Base-by-base conservation (phyloP, 2,797 vertebrate species). In the Megaceryle alcyon region DNA sequence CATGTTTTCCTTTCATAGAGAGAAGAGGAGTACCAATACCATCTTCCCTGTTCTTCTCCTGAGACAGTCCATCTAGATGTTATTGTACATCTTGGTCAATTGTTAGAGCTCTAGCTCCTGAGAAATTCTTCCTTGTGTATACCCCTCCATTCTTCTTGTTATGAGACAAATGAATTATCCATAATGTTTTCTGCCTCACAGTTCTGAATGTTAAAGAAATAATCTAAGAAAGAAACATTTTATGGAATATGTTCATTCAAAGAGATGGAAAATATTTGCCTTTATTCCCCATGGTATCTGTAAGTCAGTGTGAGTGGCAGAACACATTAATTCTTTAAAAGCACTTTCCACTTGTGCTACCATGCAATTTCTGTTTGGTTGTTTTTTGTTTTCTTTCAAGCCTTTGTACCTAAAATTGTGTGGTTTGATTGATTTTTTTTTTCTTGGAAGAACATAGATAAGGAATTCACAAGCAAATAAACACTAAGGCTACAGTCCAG, bases 1-100 rank as follows among this genome's bases (percentile, higher is more conserved):
- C 10, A 7, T 82, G 35, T 92, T 94, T 96, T 94, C 41, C 37
- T 92, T 95, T 91, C 73, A 35, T 90, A 93, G 91, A 94, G 57
- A 94, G 86, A 92, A 91, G 14, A 39, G 29, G 17, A 82, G 21
- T 4, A 5, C 16, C 49, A 44, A 17, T 16, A 53, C 19, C 4
- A 2, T 48, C 12, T 77, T 86, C 51, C 13, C 46, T 64, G 28
- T 23, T 57, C 16, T 64, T 31, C 18, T 87, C 8, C 65, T 83
- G 51, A 26, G 35, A 54, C 9, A 48, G 39, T 60, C 23, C 31
- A 54, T 33, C 46, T 51, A 35, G 33, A 20, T 51, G 18, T 28
- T 69, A 37, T 29, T 70, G 44, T 37, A 11, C 11, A n/a, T 43
- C 60, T 57, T 54, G 15, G 12, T 31, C 5, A 33, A 14, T 15